Percentiles rank a stretch among this genome's conserved stretches.
These are phyloP conservation scores for Fragum fragum DNA, from an alignment of 2,888 invertebrate species.

Conservation along the genomic window DNA sequence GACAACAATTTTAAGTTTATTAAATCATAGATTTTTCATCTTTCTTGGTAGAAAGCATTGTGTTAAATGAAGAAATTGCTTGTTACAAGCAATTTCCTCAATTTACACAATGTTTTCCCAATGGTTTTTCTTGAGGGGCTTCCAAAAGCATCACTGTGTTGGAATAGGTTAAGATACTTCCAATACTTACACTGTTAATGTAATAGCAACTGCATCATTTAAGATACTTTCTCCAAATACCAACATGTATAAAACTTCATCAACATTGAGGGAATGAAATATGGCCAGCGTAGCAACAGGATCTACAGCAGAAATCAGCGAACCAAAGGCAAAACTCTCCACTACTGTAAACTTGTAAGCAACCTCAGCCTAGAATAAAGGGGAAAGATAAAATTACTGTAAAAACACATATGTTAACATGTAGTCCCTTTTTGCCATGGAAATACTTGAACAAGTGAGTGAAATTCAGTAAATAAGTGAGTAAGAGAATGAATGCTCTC, in stretches of 20 bases:
- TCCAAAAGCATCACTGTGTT: not conserved
- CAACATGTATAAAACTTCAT: slow-evolving; percentile 99
- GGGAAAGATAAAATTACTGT: not conserved
- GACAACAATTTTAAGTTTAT: no score
- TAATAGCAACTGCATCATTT: slow-evolving; percentile 99
- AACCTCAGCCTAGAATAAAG: slow-evolving; percentile 87
- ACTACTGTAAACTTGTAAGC: slow-evolving; percentile 97
- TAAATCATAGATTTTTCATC: no score
- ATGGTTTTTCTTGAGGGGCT: no score
- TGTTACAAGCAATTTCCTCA: no score
- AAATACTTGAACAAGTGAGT: no score
- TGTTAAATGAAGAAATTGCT: no score
- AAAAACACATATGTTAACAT: not conserved
- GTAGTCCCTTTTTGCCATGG: no score
- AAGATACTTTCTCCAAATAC: slow-evolving; percentile 98
- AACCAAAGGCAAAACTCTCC: slow-evolving; percentile 99
- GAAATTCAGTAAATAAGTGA: no score
- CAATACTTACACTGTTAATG: slow-evolving; percentile 92
- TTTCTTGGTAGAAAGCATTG: no score
- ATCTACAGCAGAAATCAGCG: slow-evolving; percentile 99
- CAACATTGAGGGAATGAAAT: slow-evolving; percentile 98
- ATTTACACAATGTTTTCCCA: no score
- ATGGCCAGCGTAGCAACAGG: slow-evolving; percentile 99
- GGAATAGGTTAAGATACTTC: no score
- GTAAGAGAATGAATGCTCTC: no score